phyloP scores from a whole-genome alignment of 2,113 vertebrate species.

The Rhinolophus sinicus region DNA sequence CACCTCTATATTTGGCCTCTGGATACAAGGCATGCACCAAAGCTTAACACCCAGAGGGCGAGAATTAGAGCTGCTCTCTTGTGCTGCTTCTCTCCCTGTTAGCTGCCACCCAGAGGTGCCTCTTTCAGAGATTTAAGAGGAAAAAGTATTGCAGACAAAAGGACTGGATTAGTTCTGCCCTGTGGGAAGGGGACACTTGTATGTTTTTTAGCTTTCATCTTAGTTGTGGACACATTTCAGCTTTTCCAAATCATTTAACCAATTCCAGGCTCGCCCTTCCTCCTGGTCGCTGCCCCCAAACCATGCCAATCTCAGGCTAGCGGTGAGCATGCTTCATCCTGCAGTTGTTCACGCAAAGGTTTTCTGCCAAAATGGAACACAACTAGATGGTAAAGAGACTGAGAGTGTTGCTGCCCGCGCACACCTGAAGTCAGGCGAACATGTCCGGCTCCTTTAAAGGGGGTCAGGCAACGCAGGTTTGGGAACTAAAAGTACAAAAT shows the following conservation, averaged over 20 bases:
- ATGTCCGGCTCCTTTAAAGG: neutral
- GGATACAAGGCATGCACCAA: too few species aligned
- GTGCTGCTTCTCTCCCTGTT: too few species aligned
- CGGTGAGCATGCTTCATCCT: neutral
- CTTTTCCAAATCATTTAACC: neutral
- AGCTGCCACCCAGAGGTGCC: neutral
- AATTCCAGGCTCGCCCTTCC: neutral
- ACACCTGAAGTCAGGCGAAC: neutral
- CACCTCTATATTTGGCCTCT: neutral
- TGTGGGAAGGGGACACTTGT: neutral
- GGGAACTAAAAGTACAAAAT: neutral
- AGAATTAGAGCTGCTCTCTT: neutral
- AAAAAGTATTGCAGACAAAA: neutral
- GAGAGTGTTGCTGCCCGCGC: too few species aligned
- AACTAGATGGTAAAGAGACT: neutral
- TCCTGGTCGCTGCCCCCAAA: neutral
- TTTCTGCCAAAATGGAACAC: constrained; percentile 9
- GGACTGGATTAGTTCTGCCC: neutral
- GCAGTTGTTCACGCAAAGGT: neutral
- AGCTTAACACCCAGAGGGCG: neutral
- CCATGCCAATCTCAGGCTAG: neutral
- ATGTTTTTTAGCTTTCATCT: neutral
- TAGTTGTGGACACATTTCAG: neutral
- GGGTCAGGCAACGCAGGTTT: neutral
- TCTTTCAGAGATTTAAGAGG: neutral